Percentiles rank a stretch among this genome's conserved stretches.
Evolutionary conservation across 2,113 vertebrate genomes (phyloP).

Genomic region (Laterallus jamaicensis): DNA sequence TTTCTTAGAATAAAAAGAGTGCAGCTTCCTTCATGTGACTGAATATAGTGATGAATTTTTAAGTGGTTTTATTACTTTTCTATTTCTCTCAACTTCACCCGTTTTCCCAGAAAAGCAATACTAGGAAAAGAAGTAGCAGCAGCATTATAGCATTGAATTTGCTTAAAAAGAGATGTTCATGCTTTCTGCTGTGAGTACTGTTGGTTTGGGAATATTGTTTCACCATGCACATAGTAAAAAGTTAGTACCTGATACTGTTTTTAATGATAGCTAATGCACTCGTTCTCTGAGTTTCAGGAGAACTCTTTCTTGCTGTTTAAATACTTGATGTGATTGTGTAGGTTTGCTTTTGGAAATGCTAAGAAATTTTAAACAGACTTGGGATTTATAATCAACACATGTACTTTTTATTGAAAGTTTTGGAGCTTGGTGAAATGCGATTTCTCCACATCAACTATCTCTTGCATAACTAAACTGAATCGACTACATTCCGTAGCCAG

Average conservation of each 20-base stretch:
- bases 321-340: background rate
- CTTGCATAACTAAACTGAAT: background rate
- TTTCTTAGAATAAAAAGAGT: background rate
- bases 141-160: background rate
- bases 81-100: background rate
- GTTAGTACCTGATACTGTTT: background rate
- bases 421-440: background rate
- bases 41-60: background rate
- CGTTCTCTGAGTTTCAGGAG: background rate
- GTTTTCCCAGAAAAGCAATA: background rate
- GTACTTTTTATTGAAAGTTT: background rate
- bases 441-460: background rate
- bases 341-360: background rate
- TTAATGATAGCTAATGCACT: background rate
- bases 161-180: background rate
- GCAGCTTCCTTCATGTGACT: background rate
- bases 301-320: background rate
- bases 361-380: conserved; percentile 1
- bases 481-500: conserved; percentile 11
- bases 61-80: background rate
- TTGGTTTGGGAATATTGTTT: background rate
- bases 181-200: background rate
- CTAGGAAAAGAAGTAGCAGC: background rate
- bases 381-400: background rate
- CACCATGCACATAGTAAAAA: background rate